Conservation (phyloP, 1,140 invertebrate genomes). For the Leguminivora glycinivorella region DNA sequence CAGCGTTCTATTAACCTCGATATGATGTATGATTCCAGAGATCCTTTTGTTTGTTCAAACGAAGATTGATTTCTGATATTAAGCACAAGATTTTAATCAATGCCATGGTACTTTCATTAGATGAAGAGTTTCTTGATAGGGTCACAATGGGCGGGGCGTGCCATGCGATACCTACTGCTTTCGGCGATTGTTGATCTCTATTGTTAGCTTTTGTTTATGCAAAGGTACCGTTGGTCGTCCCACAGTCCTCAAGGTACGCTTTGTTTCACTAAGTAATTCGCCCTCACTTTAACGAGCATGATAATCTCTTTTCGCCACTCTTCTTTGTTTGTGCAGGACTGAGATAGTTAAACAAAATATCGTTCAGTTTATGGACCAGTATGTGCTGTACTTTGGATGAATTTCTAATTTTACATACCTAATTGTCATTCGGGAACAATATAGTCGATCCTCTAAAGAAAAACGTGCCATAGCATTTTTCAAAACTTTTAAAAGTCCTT, state of each 20-base stretch:
- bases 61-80: constrained; percentile 44
- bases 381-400: neutral
- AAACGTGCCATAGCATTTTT: neutral
- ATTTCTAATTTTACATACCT: neutral
- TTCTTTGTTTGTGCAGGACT: neutral
- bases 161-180: constrained; percentile 35
- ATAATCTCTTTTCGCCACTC: constrained; percentile 10
- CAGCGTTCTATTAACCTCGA: constrained; percentile 47
- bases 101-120: constrained; percentile 35
- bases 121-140: constrained; percentile 34
- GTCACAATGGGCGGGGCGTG: constrained; percentile 38
- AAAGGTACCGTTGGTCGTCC: constrained; percentile 42
- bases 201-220: constrained; percentile 45
- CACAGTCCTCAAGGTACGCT: constrained; percentile 36
- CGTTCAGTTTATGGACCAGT: neutral
- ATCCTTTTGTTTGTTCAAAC: constrained; percentile 39
- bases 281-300: constrained; percentile 24
- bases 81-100: constrained; percentile 37
- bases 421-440: neutral
- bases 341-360: neutral
- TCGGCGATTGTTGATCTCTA: constrained; percentile 33
- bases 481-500: neutral
- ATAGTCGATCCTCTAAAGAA: neutral
- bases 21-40: constrained; percentile 36
- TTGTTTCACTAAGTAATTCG: constrained; percentile 33